Evolutionary conservation across 1,140 invertebrate species (phyloP).

Genomic region (Chrysomallon squamiferum): DNA sequence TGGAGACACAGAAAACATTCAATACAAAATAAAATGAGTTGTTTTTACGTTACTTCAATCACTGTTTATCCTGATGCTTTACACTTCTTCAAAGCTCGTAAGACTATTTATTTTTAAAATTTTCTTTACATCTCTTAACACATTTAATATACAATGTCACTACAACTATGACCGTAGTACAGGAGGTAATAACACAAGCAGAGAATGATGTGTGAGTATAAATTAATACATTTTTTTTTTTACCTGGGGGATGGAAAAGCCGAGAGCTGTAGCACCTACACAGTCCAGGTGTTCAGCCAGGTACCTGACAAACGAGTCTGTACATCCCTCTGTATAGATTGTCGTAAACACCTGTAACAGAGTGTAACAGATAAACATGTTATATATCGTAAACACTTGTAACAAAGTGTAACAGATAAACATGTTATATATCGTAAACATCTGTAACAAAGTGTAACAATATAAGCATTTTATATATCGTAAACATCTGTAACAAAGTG

Average conservation of each 20-base stretch:
- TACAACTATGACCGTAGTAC: too few relatives aligned
- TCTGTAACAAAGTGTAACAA: constrained; percentile 18
- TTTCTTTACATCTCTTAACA: too few relatives aligned
- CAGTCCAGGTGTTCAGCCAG: constrained; percentile 38
- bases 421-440: constrained; percentile 14
- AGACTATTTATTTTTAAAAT: too few relatives aligned
- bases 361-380: constrained; percentile 5
- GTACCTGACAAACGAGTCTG: constrained; percentile 28
- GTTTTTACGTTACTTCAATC: too few relatives aligned
- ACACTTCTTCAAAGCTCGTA: too few relatives aligned
- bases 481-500: constrained; percentile 20
- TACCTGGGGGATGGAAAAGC: constrained; percentile 48
- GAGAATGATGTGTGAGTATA: too few relatives aligned
- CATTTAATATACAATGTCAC: too few relatives aligned
- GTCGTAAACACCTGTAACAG: constrained; percentile 22
- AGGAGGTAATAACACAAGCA: too few relatives aligned
- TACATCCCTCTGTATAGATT: constrained; percentile 38
- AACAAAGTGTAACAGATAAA: constrained; percentile 7
- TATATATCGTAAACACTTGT: constrained; percentile 23
- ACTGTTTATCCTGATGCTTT: too few relatives aligned
- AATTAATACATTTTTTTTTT: too few relatives aligned
- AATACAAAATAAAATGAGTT: too few relatives aligned
- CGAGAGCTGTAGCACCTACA: constrained; percentile 42
- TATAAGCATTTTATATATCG: constrained; percentile 8
- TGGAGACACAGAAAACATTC: too few relatives aligned